These are phyloP conservation scores for Condylura cristata DNA, from an alignment of 2,113 vertebrate species.

Conservation along the genomic window DNA sequence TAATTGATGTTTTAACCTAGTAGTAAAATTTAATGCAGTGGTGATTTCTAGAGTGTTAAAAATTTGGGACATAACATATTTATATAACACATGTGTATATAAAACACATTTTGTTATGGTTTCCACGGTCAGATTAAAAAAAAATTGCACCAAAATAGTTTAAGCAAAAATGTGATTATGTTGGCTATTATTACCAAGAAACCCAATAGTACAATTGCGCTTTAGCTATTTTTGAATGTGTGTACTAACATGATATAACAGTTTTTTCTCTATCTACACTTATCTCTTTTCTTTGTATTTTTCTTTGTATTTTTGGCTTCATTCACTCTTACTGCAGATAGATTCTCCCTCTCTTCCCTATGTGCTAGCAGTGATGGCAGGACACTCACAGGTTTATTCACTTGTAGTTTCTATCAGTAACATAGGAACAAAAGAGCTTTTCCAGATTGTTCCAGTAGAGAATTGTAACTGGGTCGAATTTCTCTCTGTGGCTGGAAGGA, in stretches of 20 bases:
- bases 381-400: not conserved
- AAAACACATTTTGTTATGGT: conserved; percentile 32
- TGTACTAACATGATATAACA: not conserved
- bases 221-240: not conserved
- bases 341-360: not conserved
- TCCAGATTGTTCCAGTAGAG: not conserved
- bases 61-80: not conserved
- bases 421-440: not conserved
- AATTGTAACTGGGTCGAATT: conserved; percentile 13
- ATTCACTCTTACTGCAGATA: not conserved
- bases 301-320: not conserved
- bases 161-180: conserved; percentile 12
- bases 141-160: conserved; percentile 6
- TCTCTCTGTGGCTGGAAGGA: not conserved
- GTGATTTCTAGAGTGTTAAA: conserved; percentile 7
- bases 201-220: not conserved
- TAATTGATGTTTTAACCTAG: conserved; percentile 15
- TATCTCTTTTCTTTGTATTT: not conserved
- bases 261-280: not conserved
- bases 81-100: no score
- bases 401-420: not conserved
- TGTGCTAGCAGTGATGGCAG: not conserved
- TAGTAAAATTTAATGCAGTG: not conserved
- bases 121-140: conserved; percentile 8
- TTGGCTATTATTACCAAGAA: conserved; percentile 29